Percentiles rank a stretch among this genome's conserved stretches.
Conservation (phyloP, 2,888 invertebrate genomes). For the Morpho deidamia region DNA sequence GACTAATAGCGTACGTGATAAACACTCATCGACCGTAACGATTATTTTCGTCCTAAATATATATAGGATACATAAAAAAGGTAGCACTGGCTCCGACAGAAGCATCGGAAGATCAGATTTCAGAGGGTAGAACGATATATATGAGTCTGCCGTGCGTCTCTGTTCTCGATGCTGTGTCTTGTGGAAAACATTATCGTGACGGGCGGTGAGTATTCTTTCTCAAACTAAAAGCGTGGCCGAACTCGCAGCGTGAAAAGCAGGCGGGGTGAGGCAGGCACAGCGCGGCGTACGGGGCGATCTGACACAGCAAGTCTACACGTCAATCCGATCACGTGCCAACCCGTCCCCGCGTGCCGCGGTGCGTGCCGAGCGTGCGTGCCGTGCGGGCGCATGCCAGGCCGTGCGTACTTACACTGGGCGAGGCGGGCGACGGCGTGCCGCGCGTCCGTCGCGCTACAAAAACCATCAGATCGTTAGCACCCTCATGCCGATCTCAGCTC, state of each 20-base stretch:
- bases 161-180: background rate
- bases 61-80: too few relatives aligned
- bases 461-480: slow-evolving; percentile 39
- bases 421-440: slow-evolving; percentile 94
- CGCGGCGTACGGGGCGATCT: too few relatives aligned
- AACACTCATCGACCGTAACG: slow-evolving; percentile 15
- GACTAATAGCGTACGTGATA: background rate
- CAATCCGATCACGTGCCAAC: too few relatives aligned
- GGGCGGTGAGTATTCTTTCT: slow-evolving; percentile 11
- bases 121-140: too few relatives aligned
- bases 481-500: slow-evolving; percentile 5
- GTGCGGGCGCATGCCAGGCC: slow-evolving; percentile 34
- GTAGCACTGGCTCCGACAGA: too few relatives aligned
- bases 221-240: slow-evolving; percentile 10
- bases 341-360: too few relatives aligned
- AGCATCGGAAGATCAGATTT: background rate
- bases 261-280: background rate
- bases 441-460: slow-evolving; percentile 79
- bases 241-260: slow-evolving; percentile 14
- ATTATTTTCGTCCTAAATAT: background rate
- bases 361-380: slow-evolving; percentile 25
- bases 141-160: too few relatives aligned
- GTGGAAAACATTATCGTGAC: slow-evolving; percentile 4
- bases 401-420: slow-evolving; percentile 91
- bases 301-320: too few relatives aligned